Base-by-base conservation (phyloP, 92 coral and sea anemone genomes). In the Metridium senile region DNA sequence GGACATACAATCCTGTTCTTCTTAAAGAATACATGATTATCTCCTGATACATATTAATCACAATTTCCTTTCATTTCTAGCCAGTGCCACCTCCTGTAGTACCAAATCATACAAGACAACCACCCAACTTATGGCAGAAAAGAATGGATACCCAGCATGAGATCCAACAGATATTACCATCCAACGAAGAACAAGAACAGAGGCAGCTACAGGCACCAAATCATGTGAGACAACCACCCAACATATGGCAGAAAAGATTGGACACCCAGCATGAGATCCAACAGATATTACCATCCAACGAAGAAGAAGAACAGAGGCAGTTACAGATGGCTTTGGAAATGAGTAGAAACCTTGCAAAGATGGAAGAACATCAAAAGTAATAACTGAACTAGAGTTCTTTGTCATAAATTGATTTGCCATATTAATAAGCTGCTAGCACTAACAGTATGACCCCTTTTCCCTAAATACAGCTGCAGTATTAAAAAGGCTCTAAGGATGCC, bases 341-440 rank as follows among this genome's bases (percentile, higher is more conserved):
- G 76, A 91, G 97, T 80, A 88, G 70, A 73, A 79, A 87, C 57
- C 93, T 88, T 62, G 90, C 88, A 27, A 86, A 91, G 68, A 81
- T 91, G 47, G 97, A 88, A 20, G 86, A 80, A 22, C 85, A 80
- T 19, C 87, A 85, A 56, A 82, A 89, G 97, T 91, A 62, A 28
- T 69, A 28, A 25, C 32, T 69, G 26, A 35, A 20, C 21, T n/a
- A 66, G 1, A 18, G 7, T 6, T 13, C 20, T 28, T 6, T 33
- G 22, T 20, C 4, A 2, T 8, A 18, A 64, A n/a, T n/a, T n/a
- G n/a, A n/a, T n/a, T n/a, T n/a, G n/a, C n/a, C n/a, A n/a, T n/a
- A n/a, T n/a, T n/a, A n/a, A n/a, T n/a, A n/a, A n/a, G n/a, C n/a
- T n/a, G n/a, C n/a, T n/a, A n/a, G n/a, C n/a, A n/a, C n/a, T n/a